phyloP scores from a whole-genome alignment of 2,888 invertebrate species.

The Dicranocentrus wangi region DNA sequence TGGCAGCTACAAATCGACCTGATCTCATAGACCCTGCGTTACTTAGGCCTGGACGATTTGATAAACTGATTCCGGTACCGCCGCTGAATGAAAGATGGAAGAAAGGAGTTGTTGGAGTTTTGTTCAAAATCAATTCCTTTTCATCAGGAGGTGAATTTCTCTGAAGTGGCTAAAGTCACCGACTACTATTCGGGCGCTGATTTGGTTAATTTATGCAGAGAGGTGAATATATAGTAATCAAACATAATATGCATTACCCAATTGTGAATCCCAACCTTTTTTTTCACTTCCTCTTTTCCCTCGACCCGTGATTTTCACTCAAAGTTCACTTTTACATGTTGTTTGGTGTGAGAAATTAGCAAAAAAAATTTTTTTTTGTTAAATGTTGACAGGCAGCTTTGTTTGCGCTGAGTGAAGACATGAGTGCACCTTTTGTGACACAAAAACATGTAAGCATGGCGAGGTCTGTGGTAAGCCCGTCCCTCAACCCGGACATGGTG shows the following conservation, averaged over 20 bases:
- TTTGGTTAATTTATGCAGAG: conserved; percentile 79
- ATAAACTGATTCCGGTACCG: conserved; percentile 79
- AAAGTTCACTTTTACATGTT: neutral
- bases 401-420: conserved; percentile 77
- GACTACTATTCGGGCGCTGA: conserved; percentile 80
- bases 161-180: conserved; percentile 76
- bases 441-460: conserved; percentile 67
- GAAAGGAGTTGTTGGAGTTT: conserved; percentile 76
- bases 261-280: conserved; percentile 11
- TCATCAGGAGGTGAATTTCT: conserved; percentile 75
- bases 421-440: conserved; percentile 65
- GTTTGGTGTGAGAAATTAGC: neutral
- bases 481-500: conserved; percentile 48
- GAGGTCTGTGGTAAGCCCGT: conserved; percentile 52
- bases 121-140: conserved; percentile 76
- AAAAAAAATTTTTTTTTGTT: neutral
- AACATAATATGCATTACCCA: conserved; percentile 10
- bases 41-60: conserved; percentile 80
- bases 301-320: neutral
- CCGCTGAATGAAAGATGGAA: conserved; percentile 78
- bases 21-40: conserved; percentile 80
- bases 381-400: conserved; percentile 78
- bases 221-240: conserved; percentile 76
- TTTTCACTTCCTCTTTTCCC: conserved; percentile 23
- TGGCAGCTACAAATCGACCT: conserved; percentile 81